Evolutionary conservation across 53 echinoderm and acorn worm species (phyloP).

Genomic region (Echinarachnius parma): DNA sequence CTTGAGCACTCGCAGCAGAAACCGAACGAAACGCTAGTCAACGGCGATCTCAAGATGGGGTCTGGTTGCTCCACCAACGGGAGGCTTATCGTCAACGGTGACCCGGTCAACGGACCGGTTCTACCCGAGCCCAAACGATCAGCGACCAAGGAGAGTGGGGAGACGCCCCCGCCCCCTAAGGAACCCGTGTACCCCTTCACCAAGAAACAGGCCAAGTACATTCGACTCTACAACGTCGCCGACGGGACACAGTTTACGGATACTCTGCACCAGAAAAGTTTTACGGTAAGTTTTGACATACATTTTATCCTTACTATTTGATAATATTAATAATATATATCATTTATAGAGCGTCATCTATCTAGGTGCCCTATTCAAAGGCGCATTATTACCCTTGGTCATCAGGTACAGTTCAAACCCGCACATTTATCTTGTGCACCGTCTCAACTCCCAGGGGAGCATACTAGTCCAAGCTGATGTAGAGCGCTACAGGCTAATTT

Average conservation of each 20-base stretch:
- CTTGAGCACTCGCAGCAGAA: background rate
- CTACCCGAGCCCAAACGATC: too few species aligned
- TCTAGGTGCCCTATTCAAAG: too few species aligned
- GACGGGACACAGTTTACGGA: slow-evolving; percentile 93
- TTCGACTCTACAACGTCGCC: slow-evolving; percentile 73
- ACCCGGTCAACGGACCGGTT: too few species aligned
- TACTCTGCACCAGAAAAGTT: slow-evolving; percentile 81
- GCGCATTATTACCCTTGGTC: too few species aligned
- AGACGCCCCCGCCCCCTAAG: slow-evolving; percentile 5
- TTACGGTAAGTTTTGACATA: slow-evolving; percentile 79
- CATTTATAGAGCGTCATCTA: too few species aligned
- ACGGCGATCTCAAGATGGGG: slow-evolving; percentile 55
- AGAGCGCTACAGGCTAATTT: too few species aligned
- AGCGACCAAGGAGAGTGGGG: slow-evolving; percentile 45
- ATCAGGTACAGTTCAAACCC: too few species aligned
- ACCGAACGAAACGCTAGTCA: slow-evolving; percentile 27
- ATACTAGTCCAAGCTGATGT: too few species aligned
- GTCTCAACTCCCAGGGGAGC: too few species aligned
- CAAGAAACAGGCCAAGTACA: slow-evolving; percentile 61
- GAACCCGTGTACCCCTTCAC: slow-evolving; percentile 54
- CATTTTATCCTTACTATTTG: too few species aligned
- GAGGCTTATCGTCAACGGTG: slow-evolving; percentile 31
- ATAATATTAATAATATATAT: too few species aligned
- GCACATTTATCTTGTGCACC: too few species aligned
- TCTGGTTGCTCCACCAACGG: slow-evolving; percentile 55